These are phyloP conservation scores for Gorsachius goisagi DNA, from an alignment of 2,113 vertebrate species.

Conservation along the genomic window DNA sequence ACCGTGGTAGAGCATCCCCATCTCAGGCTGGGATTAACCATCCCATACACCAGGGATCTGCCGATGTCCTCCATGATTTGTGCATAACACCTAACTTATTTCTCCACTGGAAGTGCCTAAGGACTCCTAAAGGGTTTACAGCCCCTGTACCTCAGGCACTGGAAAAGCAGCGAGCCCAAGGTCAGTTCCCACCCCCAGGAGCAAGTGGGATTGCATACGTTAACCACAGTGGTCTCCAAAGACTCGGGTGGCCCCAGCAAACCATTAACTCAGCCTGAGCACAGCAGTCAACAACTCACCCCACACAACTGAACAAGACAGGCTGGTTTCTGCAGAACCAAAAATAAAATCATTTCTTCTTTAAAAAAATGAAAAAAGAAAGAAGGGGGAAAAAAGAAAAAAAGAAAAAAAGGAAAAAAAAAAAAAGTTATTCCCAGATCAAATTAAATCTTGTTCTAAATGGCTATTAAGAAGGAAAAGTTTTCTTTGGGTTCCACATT, in stretches of 20 bases:
- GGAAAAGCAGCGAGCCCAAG: neutral
- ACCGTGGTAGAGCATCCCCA: neutral
- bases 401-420: fast-evolving
- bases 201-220: neutral
- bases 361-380: neutral
- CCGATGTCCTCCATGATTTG: fast-evolving
- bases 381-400: neutral
- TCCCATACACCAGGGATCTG: neutral
- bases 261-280: neutral
- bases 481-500: neutral
- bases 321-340: neutral
- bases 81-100: neutral
- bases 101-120: neutral
- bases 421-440: neutral
- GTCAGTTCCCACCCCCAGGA: neutral
- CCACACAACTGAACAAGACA: neutral
- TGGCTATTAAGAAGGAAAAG: neutral
- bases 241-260: neutral
- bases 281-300: neutral
- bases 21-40: neutral
- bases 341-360: neutral
- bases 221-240: neutral
- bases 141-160: neutral
- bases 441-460: slow-evolving; percentile 5
- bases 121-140: neutral